These are phyloP conservation scores for Aporrectodea caliginosa DNA, from an alignment of 1,140 invertebrate species.

Conservation along the genomic window DNA sequence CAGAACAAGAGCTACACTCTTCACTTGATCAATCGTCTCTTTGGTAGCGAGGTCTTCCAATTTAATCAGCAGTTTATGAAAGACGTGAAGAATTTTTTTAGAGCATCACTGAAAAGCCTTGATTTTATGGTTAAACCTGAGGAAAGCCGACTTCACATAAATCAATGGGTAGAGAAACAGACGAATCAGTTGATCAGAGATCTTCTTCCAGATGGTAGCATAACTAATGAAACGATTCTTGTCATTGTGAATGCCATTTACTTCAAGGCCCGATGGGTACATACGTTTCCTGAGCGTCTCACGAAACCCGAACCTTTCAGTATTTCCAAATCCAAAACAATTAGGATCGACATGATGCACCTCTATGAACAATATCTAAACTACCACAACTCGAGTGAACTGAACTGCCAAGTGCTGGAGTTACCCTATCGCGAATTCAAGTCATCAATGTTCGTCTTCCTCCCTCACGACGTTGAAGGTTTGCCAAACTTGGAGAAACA, in stretches of 20 bases:
- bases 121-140: not conserved
- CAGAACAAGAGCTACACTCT: not conserved
- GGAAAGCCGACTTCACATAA: not conserved
- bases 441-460: constrained; percentile 66
- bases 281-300: not conserved
- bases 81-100: not conserved
- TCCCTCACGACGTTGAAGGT: constrained; percentile 56
- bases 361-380: not conserved
- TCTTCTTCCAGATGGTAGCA: not conserved
- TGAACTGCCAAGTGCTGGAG: constrained; percentile 12
- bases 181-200: not conserved
- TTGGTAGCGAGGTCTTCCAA: not conserved
- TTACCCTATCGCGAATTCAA: not conserved
- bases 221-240: not conserved
- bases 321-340: not conserved
- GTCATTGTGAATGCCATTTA: not conserved
- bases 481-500: constrained; percentile 50
- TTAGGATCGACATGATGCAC: not conserved
- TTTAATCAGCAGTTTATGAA: not conserved
- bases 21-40: not conserved
- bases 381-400: not conserved
- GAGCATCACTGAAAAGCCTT: not conserved
- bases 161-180: not conserved
- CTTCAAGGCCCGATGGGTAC: not conserved
- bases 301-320: not conserved